phyloP scores from a whole-genome alignment of 2,113 vertebrate species.

The Lathamus discolor region DNA sequence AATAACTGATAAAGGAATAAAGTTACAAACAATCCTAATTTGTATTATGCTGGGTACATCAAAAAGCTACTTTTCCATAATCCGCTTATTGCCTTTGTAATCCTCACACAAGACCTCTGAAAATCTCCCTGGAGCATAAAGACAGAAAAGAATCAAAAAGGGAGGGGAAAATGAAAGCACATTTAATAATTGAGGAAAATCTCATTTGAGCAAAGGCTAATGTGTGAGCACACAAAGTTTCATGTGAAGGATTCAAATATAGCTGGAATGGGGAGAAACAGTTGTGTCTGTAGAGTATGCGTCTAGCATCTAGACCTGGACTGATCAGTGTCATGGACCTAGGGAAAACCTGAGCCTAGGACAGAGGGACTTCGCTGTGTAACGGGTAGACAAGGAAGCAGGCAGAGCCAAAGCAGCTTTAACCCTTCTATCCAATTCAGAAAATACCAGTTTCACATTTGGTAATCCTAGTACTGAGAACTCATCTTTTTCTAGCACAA shows the following conservation, averaged over 20 bases:
- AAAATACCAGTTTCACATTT: neutral
- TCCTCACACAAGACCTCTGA: conserved; percentile 17
- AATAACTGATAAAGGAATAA: neutral
- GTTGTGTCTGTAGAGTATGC: neutral
- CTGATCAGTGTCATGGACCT: neutral
- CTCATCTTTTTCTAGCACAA: neutral
- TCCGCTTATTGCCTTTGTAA: conserved; percentile 44
- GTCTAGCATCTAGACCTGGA: neutral
- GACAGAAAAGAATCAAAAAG: neutral
- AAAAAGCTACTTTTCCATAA: conserved; percentile 49
- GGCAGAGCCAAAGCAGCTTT: neutral
- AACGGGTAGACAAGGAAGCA: neutral
- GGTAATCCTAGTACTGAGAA: neutral
- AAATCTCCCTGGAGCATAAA: conserved; percentile 9
- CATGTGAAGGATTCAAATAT: neutral
- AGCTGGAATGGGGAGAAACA: neutral
- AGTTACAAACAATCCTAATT: conserved; percentile 34
- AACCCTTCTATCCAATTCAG: neutral
- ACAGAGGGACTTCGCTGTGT: neutral
- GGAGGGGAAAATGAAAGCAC: neutral
- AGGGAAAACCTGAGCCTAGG: neutral
- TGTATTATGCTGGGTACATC: conserved; percentile 6
- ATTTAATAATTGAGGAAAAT: conserved; percentile 31
- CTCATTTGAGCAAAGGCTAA: conserved; percentile 6
- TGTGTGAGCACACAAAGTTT: neutral